Evolutionary conservation across 2,797 vertebrate genomes (phyloP).

Genomic region (Halcyon smyrnensis): DNA sequence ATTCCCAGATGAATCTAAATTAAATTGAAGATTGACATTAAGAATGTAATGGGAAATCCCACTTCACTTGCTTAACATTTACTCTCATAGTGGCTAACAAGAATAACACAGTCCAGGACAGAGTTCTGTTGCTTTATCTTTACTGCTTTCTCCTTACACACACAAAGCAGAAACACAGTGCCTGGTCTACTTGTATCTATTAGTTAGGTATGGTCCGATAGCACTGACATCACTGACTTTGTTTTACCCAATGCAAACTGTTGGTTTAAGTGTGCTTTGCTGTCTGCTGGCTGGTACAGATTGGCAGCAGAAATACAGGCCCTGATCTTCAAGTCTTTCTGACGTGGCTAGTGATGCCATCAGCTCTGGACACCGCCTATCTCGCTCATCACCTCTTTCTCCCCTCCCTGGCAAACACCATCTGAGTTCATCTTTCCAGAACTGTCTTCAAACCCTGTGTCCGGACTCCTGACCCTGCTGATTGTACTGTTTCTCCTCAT

Average conservation of each 20-base stretch:
- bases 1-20: slow-evolving; percentile 15
- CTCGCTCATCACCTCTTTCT: not conserved
- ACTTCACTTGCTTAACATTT: not conserved
- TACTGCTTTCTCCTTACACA: not conserved
- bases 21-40: slow-evolving; percentile 18
- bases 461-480: not conserved
- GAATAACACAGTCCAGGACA: not conserved
- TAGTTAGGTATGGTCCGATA: not conserved
- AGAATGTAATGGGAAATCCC: slow-evolving; percentile 24
- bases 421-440: not conserved
- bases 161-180: not conserved
- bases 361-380: not conserved
- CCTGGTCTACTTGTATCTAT: not conserved
- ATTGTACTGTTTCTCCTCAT: not conserved
- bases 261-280: not conserved
- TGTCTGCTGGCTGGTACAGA: not conserved
- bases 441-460: not conserved
- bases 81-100: not conserved
- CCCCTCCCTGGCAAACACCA: not conserved
- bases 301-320: not conserved
- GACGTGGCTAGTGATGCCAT: fast-evolving
- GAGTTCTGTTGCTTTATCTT: not conserved
- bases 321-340: not conserved
- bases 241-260: not conserved
- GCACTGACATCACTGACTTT: not conserved